Evolutionary conservation across 1,140 invertebrate species (phyloP).

Genomic region (Epicauta chinensis): DNA sequence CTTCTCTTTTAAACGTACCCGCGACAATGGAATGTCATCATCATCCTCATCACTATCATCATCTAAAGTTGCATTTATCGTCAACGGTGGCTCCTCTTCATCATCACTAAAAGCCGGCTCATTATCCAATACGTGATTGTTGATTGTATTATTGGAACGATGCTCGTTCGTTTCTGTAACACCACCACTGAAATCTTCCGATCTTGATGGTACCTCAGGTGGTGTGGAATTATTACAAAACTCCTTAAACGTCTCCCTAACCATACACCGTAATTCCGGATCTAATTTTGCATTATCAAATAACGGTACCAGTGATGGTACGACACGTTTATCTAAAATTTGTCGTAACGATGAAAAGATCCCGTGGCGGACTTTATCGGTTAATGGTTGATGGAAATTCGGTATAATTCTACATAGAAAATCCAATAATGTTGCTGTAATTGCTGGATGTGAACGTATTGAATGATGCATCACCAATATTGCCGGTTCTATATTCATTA

Average conservation of each 20-base stretch:
- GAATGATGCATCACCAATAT: constrained; percentile 98
- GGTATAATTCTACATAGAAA: constrained; percentile 94
- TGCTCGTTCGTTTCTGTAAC: constrained; percentile 44
- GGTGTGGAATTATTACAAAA: constrained; percentile 65
- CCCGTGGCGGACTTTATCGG: constrained; percentile 80
- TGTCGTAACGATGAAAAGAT: constrained; percentile 88
- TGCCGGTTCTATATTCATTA: constrained; percentile 99
- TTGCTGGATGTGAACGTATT: constrained; percentile 90
- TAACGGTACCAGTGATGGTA: constrained; percentile 80
- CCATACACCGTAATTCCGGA: constrained; percentile 74
- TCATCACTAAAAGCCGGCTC: constrained; percentile 78
- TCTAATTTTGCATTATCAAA: constrained; percentile 93
- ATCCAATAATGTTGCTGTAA: constrained; percentile 90
- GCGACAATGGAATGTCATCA: constrained; percentile 74
- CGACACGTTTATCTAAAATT: constrained; percentile 91
- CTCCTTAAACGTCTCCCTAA: constrained; percentile 86
- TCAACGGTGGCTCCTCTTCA: constrained; percentile 57
- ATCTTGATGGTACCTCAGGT: constrained; percentile 40
- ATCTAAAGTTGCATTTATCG: constrained; percentile 46
- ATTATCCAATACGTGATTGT: constrained; percentile 43
- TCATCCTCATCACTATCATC: constrained; percentile 85
- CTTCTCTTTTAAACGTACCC: constrained; percentile 47
- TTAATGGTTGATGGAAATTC: constrained; percentile 81
- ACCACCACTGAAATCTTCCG: constrained; percentile 43
- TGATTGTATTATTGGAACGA: constrained; percentile 23